Evolutionary conservation across 2,888 invertebrate species (phyloP), one percentile per base, ranked within the genome.

Genomic region (Xestobium rufovillosum): DNA sequence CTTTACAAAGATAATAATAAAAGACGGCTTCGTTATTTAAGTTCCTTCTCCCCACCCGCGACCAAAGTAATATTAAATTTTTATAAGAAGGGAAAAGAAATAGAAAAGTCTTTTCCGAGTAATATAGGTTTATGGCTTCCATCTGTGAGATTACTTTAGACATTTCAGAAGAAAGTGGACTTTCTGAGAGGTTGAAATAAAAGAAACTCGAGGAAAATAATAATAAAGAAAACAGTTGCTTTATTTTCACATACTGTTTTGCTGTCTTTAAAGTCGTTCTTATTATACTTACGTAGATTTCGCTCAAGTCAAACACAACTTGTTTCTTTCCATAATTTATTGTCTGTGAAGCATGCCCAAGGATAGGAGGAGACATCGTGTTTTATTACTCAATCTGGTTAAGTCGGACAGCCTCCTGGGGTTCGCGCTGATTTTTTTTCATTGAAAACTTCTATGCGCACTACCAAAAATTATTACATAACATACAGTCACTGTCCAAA

Each of bases 101-200:
- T 61, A 61, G 62, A 62, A 64, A 61, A 63, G 61, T 61, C 60
- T 63, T 64, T 64, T 59, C 60, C 60, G 61, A 63, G 65, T 65
- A 65, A 65, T 65, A 65, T 64, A 63, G 64, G 64, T 63, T 65
- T 65, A 65, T 64, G 61, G 64, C 62, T 63, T 65, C 65, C 65
- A 65, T 65, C 64, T 64, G 64, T 63, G 61, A 64, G 64, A 65
- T 65, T 65, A 65, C 64, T 64, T 63, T 59, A 63, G 64, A 63
- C 63, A 56, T 62, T 64, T 61, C 59, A 57, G 60, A 63, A 61
- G 61, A 62, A 63, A 63, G 63, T 62, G 61, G 63, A 65, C 63
- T 61, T 61, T 56, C 55, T 46, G 54, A 51, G 53, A 53, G 53
- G 52, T 51, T 51, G 52, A 55, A 51, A 55, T 54, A 53, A 54